Percentiles rank a stretch among this genome's conserved stretches.
phyloP scores from a whole-genome alignment of 2,113 vertebrate genomes.

The Apaloderma vittatum region DNA sequence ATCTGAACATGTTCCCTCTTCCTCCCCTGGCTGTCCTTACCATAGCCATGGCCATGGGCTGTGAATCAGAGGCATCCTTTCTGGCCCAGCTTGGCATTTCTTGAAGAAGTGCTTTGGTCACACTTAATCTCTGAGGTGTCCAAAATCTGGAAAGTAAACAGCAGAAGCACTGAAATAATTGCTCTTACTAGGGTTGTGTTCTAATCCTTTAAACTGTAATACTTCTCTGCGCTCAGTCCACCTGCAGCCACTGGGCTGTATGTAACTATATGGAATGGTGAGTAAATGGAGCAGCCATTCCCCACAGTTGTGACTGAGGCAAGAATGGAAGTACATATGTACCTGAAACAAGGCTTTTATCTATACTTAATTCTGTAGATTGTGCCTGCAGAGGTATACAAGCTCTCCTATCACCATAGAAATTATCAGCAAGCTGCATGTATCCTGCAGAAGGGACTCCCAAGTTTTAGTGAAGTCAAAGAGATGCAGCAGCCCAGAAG shows the following conservation, averaged over 20 bases:
- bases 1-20: background rate
- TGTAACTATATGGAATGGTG: background rate
- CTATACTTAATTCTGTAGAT: background rate
- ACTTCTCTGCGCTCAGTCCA: background rate
- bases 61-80: fast-evolving
- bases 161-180: background rate
- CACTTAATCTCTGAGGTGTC: background rate
- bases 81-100: background rate
- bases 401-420: background rate
- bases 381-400: background rate
- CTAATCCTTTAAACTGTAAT: background rate
- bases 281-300: background rate
- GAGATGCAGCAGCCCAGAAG: background rate
- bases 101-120: background rate
- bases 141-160: background rate
- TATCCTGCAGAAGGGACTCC: background rate
- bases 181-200: background rate
- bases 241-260: background rate
- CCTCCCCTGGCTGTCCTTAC: background rate
- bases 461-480: background rate
- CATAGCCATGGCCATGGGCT: fast-evolving
- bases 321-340: background rate
- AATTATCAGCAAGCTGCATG: background rate
- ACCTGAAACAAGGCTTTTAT: background rate
- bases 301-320: background rate